Percentiles rank a stretch among this genome's conserved stretches.
These are phyloP conservation scores for Nyctibius grandis DNA, from an alignment of 2,797 vertebrate species.

Conservation along the genomic window DNA sequence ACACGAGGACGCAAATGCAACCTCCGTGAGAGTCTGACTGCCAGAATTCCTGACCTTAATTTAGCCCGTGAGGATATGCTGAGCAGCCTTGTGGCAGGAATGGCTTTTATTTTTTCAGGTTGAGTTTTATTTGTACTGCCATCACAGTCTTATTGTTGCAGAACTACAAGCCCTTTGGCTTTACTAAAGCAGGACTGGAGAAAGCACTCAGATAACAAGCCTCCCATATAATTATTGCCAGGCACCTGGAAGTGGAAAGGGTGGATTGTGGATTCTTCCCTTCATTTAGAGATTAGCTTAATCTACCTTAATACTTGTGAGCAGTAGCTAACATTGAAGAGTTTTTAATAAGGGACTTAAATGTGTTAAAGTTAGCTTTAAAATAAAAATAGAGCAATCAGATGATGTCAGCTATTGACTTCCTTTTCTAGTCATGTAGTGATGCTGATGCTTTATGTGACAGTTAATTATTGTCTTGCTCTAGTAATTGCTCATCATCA, in stretches of 20 bases:
- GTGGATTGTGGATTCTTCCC: neutral
- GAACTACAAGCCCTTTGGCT: neutral
- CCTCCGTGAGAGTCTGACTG: neutral
- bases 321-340: neutral
- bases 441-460: neutral
- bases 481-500: neutral
- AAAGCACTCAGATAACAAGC: neutral
- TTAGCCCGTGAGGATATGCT: neutral
- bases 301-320: neutral
- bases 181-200: neutral
- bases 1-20: accelerated
- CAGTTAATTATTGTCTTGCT: neutral
- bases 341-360: neutral
- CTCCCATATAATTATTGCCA: neutral
- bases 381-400: neutral
- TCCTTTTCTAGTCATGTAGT: neutral
- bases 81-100: neutral
- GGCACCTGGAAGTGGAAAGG: neutral
- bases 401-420: neutral
- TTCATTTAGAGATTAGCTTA: neutral
- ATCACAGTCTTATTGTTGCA: accelerated
- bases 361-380: neutral
- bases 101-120: neutral
- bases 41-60: neutral
- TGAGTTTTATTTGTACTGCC: neutral